Evolutionary conservation across 1,140 invertebrate species (phyloP).

Genomic region (Eciton burchellii): DNA sequence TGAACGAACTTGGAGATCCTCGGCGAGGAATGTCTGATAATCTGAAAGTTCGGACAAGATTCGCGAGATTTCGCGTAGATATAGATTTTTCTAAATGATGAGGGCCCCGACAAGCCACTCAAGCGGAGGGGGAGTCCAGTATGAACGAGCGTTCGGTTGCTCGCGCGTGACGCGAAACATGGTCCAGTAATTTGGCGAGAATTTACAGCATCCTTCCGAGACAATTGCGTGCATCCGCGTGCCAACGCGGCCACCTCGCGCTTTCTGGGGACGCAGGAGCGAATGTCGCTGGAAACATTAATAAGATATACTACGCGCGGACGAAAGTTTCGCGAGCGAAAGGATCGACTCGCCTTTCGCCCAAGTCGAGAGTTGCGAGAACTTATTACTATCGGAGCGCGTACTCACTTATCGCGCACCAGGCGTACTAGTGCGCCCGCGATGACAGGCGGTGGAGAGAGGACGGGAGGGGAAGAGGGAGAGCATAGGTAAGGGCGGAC

Average conservation of each 20-base stretch:
- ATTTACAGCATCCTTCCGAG: conserved; percentile 42
- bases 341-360: neutral
- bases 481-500: neutral
- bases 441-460: conserved; percentile 21
- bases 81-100: conserved; percentile 40
- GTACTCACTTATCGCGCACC: conserved; percentile 56
- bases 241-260: neutral
- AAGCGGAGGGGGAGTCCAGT: neutral
- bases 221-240: conserved; percentile 30
- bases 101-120: neutral
- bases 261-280: conserved; percentile 15
- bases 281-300: conserved; percentile 10
- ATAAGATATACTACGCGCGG: conserved; percentile 23
- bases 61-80: conserved; percentile 22
- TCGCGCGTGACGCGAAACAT: conserved; percentile 65
- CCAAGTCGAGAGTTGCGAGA: conserved; percentile 25
- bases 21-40: conserved; percentile 39
- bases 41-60: conserved; percentile 14
- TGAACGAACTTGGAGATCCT: conserved; percentile 6
- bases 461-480: neutral
- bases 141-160: conserved; percentile 31
- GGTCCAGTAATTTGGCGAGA: conserved; percentile 69
- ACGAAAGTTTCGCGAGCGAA: conserved; percentile 30
- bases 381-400: conserved; percentile 63
- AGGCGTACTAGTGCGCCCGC: conserved; percentile 55